Evolutionary conservation across 2,797 vertebrate genomes (phyloP).

Genomic region (Ammospiza maritima): DNA sequence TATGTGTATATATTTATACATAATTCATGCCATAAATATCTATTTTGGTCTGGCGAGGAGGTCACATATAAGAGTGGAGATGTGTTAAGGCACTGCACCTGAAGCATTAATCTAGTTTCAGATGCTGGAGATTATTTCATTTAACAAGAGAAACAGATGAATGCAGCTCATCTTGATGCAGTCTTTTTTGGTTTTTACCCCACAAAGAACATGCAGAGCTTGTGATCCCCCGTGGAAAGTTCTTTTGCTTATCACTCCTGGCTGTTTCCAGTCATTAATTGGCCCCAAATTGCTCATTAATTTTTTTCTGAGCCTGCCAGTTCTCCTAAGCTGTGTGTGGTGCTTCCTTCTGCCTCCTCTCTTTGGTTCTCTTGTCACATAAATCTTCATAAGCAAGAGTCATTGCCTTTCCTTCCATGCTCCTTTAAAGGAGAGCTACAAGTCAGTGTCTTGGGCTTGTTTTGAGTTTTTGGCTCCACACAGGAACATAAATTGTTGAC

Average conservation of each 20-base stretch:
- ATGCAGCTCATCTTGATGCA: not conserved
- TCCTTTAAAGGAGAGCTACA: not conserved
- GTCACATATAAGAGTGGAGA: not conserved
- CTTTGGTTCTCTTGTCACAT: constrained; percentile 36
- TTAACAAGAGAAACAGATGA: not conserved
- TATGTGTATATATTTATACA: constrained; percentile 20
- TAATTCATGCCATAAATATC: constrained; percentile 30
- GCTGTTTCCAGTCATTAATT: constrained; percentile 38
- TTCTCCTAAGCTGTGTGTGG: constrained; percentile 12
- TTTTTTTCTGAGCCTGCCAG: constrained; percentile 40
- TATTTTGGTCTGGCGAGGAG: not conserved
- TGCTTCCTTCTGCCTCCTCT: constrained; percentile 37
- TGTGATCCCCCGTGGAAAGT: not conserved
- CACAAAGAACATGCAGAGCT: not conserved
- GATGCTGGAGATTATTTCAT: not conserved
- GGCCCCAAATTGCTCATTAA: constrained; percentile 56
- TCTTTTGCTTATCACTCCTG: constrained; percentile 41
- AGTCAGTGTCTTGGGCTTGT: not conserved
- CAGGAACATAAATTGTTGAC: not conserved
- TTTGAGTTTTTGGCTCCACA: not conserved
- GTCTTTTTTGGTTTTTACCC: not conserved
- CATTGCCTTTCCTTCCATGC: not conserved
- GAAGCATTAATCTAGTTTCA: not conserved
- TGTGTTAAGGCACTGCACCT: not conserved
- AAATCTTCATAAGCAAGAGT: constrained; percentile 39